Base-by-base conservation (phyloP, 2,797 vertebrate species). In the Petrocephalus schoutedeni region DNA sequence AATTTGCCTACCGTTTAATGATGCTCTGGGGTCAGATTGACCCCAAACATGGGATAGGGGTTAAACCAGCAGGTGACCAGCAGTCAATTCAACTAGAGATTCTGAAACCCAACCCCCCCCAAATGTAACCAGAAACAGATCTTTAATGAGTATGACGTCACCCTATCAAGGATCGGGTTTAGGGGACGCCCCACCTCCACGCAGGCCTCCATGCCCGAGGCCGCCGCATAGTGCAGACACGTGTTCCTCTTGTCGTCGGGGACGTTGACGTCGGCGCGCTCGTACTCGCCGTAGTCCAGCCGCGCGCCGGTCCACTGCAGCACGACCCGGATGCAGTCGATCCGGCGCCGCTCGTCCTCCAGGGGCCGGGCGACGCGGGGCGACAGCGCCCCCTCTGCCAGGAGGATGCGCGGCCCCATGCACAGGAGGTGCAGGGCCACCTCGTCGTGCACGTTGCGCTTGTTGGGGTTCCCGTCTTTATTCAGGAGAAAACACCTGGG, bases 391-490 rank as follows among this genome's bases (percentile, higher is more conserved):
- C 97, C 97, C 91, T 99, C 98, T 0, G 97, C 96, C 92, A 97
- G 97, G 94, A 99, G 94, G 93, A 99, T 98, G 89, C 97, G 96
- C 86, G 97, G 97, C 61, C 98, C 98, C 98, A 99, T 99, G 96
- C 98, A 99, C 91, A 99, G 95, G 54, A 99, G 95, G 94, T 99
- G 98, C 95, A 99, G 95, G 88, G 97, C 97, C 0, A 97, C 99
- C 93, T 99, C 98, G 89, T 99, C 99, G 94, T 98, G 97, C 90
- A 99, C 94, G 61, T 99, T 99, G 85, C 98, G 96, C 92, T 99
- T 99, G 93, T 99, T 99, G 88, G 98, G 98, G 95, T 99, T 99
- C 86, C 98, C 98, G 89, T 99, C 98, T 95, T 98, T 97, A 92
- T 94, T 97, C 90, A 96, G 95, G 86, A 99, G 97, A 93, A 99